phyloP scores from a whole-genome alignment of 2,797 vertebrate species.

The Morus bassanus region DNA sequence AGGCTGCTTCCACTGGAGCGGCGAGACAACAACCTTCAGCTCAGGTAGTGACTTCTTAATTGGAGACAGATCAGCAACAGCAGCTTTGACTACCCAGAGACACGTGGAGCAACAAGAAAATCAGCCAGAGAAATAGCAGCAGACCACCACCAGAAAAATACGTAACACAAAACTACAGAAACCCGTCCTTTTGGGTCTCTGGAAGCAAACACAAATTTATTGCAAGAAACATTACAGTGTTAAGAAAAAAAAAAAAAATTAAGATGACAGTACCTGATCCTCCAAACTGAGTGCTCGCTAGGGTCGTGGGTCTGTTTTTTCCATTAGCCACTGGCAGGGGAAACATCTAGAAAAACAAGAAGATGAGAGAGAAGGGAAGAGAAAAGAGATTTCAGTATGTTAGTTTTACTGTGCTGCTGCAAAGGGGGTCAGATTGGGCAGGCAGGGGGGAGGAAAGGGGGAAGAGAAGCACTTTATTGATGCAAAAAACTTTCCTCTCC shows the following conservation, averaged over 20 bases:
- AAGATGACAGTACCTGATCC: constrained; percentile 85
- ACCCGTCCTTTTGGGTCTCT: neutral
- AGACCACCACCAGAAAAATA: neutral
- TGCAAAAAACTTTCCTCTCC: constrained; percentile 22
- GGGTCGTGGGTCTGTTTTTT: constrained; percentile 93
- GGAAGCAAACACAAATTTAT: neutral
- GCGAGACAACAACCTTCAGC: neutral
- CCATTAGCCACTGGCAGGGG: constrained; percentile 95
- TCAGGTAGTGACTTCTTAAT: neutral
- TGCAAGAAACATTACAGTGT: neutral
- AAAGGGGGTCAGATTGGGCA: neutral
- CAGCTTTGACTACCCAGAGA: neutral
- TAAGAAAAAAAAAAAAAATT: neutral
- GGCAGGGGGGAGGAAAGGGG: neutral
- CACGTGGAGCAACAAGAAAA: neutral
- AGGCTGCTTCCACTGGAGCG: neutral
- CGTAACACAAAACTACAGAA: neutral
- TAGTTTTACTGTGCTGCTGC: neutral
- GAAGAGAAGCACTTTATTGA: neutral
- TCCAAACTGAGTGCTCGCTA: constrained; percentile 91
- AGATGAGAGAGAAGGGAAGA: constrained; percentile 46
- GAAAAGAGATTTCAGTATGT: constrained; percentile 34
- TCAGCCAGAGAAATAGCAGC: neutral
- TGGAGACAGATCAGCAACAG: neutral
- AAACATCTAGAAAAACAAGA: constrained; percentile 90